Evolutionary conservation across 1,140 invertebrate genomes (phyloP), one percentile per base, ranked within the genome.

Genomic region (Euura saliciscinereae): DNA sequence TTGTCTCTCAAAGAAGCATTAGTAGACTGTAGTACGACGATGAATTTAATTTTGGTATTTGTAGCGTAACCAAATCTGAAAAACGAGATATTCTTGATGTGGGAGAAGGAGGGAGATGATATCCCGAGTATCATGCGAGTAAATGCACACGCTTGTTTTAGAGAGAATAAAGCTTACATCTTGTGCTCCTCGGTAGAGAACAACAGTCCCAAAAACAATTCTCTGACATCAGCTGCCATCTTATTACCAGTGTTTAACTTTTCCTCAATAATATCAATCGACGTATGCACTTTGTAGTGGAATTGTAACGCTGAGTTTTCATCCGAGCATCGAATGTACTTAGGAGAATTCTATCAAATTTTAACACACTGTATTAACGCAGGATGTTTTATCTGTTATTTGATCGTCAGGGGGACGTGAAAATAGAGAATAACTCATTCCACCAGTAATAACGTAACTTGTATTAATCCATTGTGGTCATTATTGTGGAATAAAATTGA

Each of bases 131-230:
- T 28, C 28, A 28, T 28, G 28, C 0, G 28, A 28, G 28, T 28
- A 28, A 28, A 28, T 28, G 28, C 28, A 28, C 28, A 28, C 28
- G 28, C 0, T 28, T 28, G 28, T 28, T 28, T 28, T 28, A 28
- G 28, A 28, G 28, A 28, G 28, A 28, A 28, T 45, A 10, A 43
- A 68, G 78, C 76, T 76, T 93, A 98, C 96, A 98, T 96, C 93
- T 97, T 98, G 86, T 97, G 97, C 77, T 96, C 96, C 89, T 99
- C 97, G n/a, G 97, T 96, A 2, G 96, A 95, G 88, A 97, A 97
- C 2, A 99, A 88, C 68, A 97, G 88, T 42, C 97, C 97, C 59
- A 99, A 90, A 85, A 98, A 99, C 1, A 98, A 89, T 85, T 99
- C 97, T 79, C 96, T 88, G 43, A 93, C 87, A 84, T 96, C 94